Conservation (phyloP, 2,888 invertebrate genomes). For the Nasonovia ribisnigri region DNA sequence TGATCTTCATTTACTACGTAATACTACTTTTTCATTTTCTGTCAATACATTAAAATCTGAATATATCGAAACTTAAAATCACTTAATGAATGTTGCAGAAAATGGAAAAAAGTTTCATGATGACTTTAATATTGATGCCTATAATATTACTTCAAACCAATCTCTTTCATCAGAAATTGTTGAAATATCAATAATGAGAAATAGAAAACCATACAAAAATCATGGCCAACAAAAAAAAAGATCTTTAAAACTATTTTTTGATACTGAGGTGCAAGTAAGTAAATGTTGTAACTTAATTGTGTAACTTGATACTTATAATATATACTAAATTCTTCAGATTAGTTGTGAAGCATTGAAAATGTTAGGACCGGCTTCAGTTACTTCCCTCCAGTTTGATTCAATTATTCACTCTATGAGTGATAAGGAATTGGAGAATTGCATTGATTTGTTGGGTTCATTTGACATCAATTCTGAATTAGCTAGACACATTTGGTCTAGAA, state of each 20-base stretch:
- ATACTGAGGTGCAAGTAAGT: slow-evolving; percentile 25
- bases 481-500: slow-evolving; percentile 41
- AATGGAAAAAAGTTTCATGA: not conserved
- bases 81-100: not conserved
- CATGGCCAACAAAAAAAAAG: not conserved
- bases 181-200: not conserved
- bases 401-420: slow-evolving; percentile 51
- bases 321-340: slow-evolving; percentile 30
- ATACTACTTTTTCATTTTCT: not conserved
- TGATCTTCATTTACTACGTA: not conserved
- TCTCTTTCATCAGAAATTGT: not conserved
- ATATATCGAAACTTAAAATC: not conserved
- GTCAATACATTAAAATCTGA: not conserved
- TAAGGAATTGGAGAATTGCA: slow-evolving; percentile 35
- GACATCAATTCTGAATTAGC: slow-evolving; percentile 35
- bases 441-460: slow-evolving; percentile 58
- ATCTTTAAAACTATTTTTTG: slow-evolving; percentile 48
- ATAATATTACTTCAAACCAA: not conserved
- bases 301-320: not conserved
- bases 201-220: not conserved
- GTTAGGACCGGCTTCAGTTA: slow-evolving; percentile 46
- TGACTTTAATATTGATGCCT: not conserved
- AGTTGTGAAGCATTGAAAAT: slow-evolving; percentile 53
- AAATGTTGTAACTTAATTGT: too few species aligned
- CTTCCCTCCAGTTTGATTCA: slow-evolving; percentile 9